Conservation (phyloP, 2,888 invertebrate species). For the Dicranocentrus wangi region DNA sequence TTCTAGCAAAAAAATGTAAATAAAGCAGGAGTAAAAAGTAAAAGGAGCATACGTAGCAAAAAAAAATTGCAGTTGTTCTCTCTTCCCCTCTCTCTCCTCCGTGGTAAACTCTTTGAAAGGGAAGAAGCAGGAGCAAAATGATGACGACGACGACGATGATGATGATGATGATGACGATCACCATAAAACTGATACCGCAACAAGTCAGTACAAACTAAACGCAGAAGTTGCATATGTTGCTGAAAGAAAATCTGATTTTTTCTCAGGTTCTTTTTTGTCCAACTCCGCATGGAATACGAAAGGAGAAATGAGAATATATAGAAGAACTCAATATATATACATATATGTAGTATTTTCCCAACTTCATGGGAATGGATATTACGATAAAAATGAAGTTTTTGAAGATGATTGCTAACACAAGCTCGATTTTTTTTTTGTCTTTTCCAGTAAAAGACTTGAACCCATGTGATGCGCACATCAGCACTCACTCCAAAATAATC, state of each 20-base stretch:
- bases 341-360: too few relatives aligned
- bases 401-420: background rate
- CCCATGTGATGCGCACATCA: background rate
- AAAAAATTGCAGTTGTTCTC: background rate
- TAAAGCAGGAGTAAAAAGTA: background rate
- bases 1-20: slow-evolving; percentile 1
- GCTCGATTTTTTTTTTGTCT: too few relatives aligned
- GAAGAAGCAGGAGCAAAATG: too few relatives aligned
- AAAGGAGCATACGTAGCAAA: background rate
- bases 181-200: background rate
- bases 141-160: too few relatives aligned
- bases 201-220: background rate
- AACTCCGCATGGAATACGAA: background rate
- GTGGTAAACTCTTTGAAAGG: too few relatives aligned
- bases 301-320: background rate
- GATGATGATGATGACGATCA: background rate
- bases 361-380: too few relatives aligned
- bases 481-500: slow-evolving; percentile 21
- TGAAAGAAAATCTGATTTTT: background rate
- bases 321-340: background rate
- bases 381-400: background rate
- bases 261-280: background rate
- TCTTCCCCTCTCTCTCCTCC: too few relatives aligned
- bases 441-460: background rate
- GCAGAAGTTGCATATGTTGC: too few relatives aligned